Evolutionary conservation across 1,140 invertebrate species (phyloP).

Genomic region (Brevipalpus yothersi): DNA sequence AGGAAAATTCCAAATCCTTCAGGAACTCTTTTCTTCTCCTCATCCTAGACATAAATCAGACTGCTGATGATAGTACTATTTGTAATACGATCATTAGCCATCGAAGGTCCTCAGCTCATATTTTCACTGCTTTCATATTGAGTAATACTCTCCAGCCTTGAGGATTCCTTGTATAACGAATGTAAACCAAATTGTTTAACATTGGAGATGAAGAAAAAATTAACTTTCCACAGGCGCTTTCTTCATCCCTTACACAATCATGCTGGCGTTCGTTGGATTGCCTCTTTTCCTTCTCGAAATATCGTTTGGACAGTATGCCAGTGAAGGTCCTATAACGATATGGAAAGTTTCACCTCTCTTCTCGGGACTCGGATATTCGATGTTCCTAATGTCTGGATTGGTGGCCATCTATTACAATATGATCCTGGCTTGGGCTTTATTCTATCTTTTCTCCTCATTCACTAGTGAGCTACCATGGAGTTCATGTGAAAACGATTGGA

Average conservation of each 20-base stretch:
- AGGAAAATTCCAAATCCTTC: too few relatives aligned
- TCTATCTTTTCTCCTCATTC: conserved; percentile 22
- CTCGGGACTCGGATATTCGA: conserved; percentile 22
- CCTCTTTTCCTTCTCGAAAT: conserved; percentile 60
- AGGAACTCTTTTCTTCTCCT: too few relatives aligned
- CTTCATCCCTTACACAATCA: conserved; percentile 81
- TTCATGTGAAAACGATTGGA: conserved; percentile 24
- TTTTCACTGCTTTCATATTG: too few relatives aligned
- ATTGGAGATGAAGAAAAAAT: too few relatives aligned
- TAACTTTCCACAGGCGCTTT: conserved; percentile 46
- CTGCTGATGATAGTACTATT: too few relatives aligned
- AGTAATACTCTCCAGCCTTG: too few relatives aligned
- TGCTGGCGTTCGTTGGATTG: conserved; percentile 73
- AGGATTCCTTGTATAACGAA: too few relatives aligned
- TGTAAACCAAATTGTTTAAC: too few relatives aligned
- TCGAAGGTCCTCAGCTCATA: too few relatives aligned
- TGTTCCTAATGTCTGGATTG: conserved; percentile 18
- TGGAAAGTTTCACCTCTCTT: conserved; percentile 33
- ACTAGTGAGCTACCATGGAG: conserved; percentile 22
- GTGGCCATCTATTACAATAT: conserved; percentile 32
- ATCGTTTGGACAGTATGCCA: conserved; percentile 27
- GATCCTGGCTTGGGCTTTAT: conserved; percentile 30
- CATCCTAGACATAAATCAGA: too few relatives aligned
- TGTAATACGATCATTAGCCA: too few relatives aligned
- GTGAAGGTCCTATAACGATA: conserved; percentile 26